These are phyloP conservation scores for Drosophila burlai DNA, from an alignment of 1,140 invertebrate species.

Conservation along the genomic window DNA sequence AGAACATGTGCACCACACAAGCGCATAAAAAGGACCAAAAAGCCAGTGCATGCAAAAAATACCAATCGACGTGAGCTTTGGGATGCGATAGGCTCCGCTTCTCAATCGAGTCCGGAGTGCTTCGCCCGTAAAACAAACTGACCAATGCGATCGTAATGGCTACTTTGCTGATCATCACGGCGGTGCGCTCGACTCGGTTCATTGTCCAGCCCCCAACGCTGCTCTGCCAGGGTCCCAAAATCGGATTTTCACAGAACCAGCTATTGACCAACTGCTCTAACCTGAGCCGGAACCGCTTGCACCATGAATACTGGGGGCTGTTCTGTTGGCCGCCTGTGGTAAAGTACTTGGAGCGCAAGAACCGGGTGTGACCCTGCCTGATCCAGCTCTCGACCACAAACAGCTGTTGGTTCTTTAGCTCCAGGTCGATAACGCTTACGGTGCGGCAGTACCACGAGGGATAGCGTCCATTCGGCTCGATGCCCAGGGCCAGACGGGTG, in stretches of 20 bases:
- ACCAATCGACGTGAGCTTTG: background rate
- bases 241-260: constrained; percentile 24
- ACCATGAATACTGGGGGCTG: constrained; percentile 1
- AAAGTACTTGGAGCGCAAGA: constrained; percentile 28
- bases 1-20: constrained; percentile 17
- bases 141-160: constrained; percentile 10
- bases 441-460: constrained; percentile 47
- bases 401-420: constrained; percentile 8
- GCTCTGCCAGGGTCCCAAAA: constrained; percentile 36
- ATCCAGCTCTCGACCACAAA: constrained; percentile 41
- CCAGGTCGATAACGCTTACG: constrained; percentile 18
- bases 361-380: background rate
- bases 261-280: constrained; percentile 8
- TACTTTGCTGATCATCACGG: constrained; percentile 28
- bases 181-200: constrained; percentile 30
- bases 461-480: constrained; percentile 29
- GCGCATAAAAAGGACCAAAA: background rate
- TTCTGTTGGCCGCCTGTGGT: accelerated
- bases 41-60: background rate
- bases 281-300: background rate
- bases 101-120: background rate
- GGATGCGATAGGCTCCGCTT: background rate
- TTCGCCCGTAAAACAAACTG: constrained; percentile 3
- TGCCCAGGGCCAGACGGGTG: constrained; percentile 33
- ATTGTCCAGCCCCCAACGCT: constrained; percentile 1